Percentiles rank a stretch among this genome's conserved stretches.
Evolutionary conservation across 2,888 invertebrate species (phyloP).

Genomic region (Nemapogon koenigi): DNA sequence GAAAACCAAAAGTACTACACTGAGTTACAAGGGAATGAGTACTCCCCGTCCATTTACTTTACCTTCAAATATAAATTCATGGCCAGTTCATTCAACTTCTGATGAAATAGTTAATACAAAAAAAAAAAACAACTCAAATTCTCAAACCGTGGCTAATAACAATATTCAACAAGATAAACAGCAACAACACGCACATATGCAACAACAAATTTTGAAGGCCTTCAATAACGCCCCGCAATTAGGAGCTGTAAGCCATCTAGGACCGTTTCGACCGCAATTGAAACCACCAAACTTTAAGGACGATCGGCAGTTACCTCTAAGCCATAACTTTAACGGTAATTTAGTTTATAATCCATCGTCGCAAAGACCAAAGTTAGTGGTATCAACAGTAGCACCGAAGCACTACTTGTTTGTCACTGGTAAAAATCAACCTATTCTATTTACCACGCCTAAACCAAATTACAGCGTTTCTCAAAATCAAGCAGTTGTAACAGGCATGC

Average conservation of each 20-base stretch:
- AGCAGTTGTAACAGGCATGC: slow-evolving; percentile 28
- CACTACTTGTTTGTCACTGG: slow-evolving; percentile 32
- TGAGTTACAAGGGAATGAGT: slow-evolving; percentile 45
- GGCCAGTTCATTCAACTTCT: slow-evolving; percentile 15
- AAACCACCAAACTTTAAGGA: slow-evolving; percentile 54
- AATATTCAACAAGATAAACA: slow-evolving; percentile 9
- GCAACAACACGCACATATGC: slow-evolving; percentile 22
- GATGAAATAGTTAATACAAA: background rate
- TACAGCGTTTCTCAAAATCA: slow-evolving; percentile 30
- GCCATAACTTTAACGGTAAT: slow-evolving; percentile 35
- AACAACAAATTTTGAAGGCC: slow-evolving; percentile 23
- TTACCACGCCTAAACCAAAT: slow-evolving; percentile 36
- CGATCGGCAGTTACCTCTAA: slow-evolving; percentile 48
- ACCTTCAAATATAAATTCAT: slow-evolving; percentile 22
- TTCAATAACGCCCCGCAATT: slow-evolving; percentile 22
- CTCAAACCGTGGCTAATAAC: slow-evolving; percentile 7
- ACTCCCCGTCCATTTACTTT: slow-evolving; percentile 51
- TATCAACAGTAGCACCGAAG: slow-evolving; percentile 31
- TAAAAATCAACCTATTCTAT: slow-evolving; percentile 29
- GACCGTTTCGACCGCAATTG: slow-evolving; percentile 33
- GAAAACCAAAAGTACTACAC: slow-evolving; percentile 19
- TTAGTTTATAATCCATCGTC: background rate
- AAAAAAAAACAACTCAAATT: background rate
- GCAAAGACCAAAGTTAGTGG: slow-evolving; percentile 3
- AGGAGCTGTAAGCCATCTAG: slow-evolving; percentile 26